A percentile compares a stretch with the other conserved stretches of the same genome.
Conservation (phyloP, 2,888 invertebrate genomes). For the Lycaena phlaeas region DNA sequence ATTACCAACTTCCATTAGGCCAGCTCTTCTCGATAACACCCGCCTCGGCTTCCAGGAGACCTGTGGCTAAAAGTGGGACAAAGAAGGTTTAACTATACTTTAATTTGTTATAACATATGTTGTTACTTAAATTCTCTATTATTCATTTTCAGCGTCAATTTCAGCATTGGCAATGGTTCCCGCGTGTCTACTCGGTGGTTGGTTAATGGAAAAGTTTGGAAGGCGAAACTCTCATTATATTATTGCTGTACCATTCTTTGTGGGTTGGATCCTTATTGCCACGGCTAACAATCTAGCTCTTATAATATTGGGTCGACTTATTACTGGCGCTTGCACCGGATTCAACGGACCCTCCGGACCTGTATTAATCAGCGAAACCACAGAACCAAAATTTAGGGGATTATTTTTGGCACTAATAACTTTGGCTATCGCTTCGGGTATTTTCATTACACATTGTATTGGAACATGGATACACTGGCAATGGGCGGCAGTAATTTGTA, state of each 20-base stretch:
- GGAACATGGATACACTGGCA: conserved; percentile 5
- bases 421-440: neutral
- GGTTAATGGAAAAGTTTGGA: neutral
- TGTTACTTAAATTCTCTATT: no score
- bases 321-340: neutral
- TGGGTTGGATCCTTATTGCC: conserved; percentile 2
- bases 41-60: no score
- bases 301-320: neutral
- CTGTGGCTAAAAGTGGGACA: no score
- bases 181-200: neutral
- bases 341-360: neutral
- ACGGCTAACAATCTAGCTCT: neutral
- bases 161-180: conserved; percentile 1
- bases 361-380: conserved; percentile 3
- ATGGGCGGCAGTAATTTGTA: conserved; percentile 1
- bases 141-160: conserved; percentile 3
- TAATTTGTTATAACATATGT: no score
- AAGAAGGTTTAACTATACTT: no score
- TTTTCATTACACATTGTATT: conserved; percentile 1
- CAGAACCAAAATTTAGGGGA: neutral
- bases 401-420: neutral
- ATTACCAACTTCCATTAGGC: no score
- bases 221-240: conserved; percentile 2
- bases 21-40: no score
- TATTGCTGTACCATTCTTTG: neutral